Evolutionary conservation across 1,140 invertebrate species (phyloP).

Genomic region (Eueides isabella): DNA sequence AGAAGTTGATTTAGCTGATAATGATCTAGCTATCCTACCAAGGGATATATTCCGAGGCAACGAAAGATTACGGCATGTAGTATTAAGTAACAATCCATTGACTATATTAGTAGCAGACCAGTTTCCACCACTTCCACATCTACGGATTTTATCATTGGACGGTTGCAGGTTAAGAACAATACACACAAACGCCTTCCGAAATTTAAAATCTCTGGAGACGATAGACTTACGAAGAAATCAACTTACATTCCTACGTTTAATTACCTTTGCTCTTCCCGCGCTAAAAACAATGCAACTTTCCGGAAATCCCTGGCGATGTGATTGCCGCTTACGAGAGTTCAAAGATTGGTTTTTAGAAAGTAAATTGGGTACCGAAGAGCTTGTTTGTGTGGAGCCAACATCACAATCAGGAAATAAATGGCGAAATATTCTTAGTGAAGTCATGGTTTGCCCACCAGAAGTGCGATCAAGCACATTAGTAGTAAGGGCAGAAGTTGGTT

Average conservation of each 20-base stretch:
- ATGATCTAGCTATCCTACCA: conserved; percentile 86
- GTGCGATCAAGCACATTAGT: conserved; percentile 72
- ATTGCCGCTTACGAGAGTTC: conserved; percentile 91
- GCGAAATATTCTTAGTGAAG: conserved; percentile 68
- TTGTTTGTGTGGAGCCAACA: conserved; percentile 71
- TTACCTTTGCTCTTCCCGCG: conserved; percentile 74
- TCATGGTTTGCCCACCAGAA: conserved; percentile 75
- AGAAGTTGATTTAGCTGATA: conserved; percentile 92
- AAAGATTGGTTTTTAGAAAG: conserved; percentile 90
- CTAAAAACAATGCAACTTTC: conserved; percentile 91
- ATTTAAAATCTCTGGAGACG: conserved; percentile 75
- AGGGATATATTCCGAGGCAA: conserved; percentile 89
- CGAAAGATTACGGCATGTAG: conserved; percentile 87
- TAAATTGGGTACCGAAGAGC: conserved; percentile 75
- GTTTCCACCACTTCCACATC: conserved; percentile 88
- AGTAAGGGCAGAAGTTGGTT: conserved; percentile 74
- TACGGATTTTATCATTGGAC: conserved; percentile 89
- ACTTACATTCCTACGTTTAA: conserved; percentile 75
- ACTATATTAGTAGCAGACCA: conserved; percentile 84
- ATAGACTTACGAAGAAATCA: conserved; percentile 79
- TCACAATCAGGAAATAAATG: conserved; percentile 72
- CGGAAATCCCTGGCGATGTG: conserved; percentile 95
- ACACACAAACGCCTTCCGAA: conserved; percentile 85
- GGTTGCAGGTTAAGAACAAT: conserved; percentile 89
- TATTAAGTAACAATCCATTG: conserved; percentile 89